Evolutionary conservation across 1,140 invertebrate species (phyloP).

Genomic region (Drosophila triauraria): DNA sequence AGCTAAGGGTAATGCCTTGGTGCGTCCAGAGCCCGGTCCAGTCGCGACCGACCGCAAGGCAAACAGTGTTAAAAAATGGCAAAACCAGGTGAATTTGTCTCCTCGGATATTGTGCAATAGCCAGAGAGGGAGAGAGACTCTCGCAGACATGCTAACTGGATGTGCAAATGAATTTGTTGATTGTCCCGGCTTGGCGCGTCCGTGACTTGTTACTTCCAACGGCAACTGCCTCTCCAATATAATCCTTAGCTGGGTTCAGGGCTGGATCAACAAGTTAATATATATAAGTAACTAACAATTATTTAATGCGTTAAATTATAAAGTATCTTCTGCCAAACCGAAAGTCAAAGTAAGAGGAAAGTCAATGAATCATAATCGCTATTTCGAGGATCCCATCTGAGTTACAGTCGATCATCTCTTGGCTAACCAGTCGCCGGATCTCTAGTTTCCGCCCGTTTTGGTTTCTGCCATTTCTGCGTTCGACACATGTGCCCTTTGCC

Average conservation of each 20-base stretch:
- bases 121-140: neutral
- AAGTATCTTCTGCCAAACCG: no score
- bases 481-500: slow-evolving; percentile 30
- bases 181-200: slow-evolving; percentile 10
- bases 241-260: neutral
- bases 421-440: neutral
- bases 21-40: neutral
- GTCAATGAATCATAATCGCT: slow-evolving; percentile 4
- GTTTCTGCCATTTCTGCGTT: neutral
- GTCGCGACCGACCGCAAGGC: slow-evolving; percentile 25
- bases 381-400: neutral
- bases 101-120: slow-evolving; percentile 22
- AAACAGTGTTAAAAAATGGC: slow-evolving; percentile 38
- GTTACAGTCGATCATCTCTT: slow-evolving; percentile 11
- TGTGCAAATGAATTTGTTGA: slow-evolving; percentile 37
- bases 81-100: slow-evolving; percentile 24
- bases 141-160: slow-evolving; percentile 19
- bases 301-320: no score
- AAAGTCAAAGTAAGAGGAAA: no score
- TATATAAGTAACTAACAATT: no score
- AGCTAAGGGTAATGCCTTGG: slow-evolving; percentile 33
- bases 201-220: slow-evolving; percentile 15
- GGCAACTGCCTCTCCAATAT: neutral
- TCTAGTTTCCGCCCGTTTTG: slow-evolving; percentile 1
- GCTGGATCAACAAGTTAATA: neutral